Percentiles rank a stretch among this genome's conserved stretches.
These are phyloP conservation scores for Hepsetus odoe DNA, from an alignment of 2,113 vertebrate genomes.

Conservation along the genomic window DNA sequence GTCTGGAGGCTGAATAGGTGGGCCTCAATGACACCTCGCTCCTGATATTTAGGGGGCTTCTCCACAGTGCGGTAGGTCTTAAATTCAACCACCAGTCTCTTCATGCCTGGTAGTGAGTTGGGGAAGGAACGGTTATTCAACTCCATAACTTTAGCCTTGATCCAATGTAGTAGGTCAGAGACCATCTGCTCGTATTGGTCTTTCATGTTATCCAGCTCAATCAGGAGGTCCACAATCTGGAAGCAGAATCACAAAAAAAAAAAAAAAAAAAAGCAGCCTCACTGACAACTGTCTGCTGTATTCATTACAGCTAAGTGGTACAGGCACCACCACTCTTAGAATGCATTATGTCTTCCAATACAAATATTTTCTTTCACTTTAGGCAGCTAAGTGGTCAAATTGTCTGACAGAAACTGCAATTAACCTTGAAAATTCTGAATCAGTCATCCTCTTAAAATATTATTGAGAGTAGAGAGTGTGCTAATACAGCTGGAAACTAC, in stretches of 20 bases:
- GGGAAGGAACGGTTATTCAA: conserved; percentile 82
- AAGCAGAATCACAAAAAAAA: not conserved
- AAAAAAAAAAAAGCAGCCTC: not conserved
- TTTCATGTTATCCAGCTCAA: conserved; percentile 81
- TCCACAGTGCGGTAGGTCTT: conserved; percentile 84
- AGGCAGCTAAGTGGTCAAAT: too few relatives aligned
- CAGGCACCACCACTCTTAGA: too few relatives aligned
- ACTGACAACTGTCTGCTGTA: not conserved
- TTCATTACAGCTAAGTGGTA: too few relatives aligned
- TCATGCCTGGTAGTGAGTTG: conserved; percentile 82
- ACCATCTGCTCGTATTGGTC: conserved; percentile 79
- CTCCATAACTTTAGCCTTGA: conserved; percentile 79
- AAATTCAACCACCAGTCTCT: conserved; percentile 80
- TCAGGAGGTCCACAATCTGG: conserved; percentile 83
- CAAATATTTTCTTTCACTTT: too few relatives aligned
- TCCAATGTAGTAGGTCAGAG: conserved; percentile 84
- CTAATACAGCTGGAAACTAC: too few relatives aligned
- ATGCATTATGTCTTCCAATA: too few relatives aligned
- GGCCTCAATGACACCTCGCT: conserved; percentile 83
- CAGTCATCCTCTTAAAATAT: too few relatives aligned
- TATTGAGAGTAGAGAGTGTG: too few relatives aligned
- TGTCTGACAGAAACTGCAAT: too few relatives aligned
- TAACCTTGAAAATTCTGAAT: too few relatives aligned
- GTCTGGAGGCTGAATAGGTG: conserved; percentile 86
- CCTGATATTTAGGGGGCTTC: conserved; percentile 88